Conservation (phyloP, 1,140 invertebrate species). For the Drosophila rhopaloa region DNA sequence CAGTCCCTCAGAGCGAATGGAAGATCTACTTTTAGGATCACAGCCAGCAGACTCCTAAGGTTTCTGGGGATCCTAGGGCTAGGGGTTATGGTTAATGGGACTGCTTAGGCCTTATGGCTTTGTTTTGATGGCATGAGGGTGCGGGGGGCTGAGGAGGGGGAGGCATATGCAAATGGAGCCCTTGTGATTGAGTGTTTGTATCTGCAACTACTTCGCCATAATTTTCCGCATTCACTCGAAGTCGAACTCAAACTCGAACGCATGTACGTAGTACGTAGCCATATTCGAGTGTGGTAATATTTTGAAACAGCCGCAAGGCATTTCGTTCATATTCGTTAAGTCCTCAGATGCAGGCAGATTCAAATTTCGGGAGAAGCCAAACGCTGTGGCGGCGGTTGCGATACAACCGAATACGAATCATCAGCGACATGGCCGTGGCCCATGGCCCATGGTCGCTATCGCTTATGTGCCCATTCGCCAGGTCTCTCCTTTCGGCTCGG, state of each 20-base stretch:
- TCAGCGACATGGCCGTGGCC: constrained; percentile 61
- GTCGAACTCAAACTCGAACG: constrained; percentile 15
- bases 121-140: background rate
- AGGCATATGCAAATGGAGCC: constrained; percentile 38
- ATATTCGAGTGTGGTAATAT: constrained; percentile 65
- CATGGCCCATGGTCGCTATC: constrained; percentile 50
- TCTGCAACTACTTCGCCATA: constrained; percentile 64
- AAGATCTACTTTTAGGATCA: constrained; percentile 5
- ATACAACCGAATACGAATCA: constrained; percentile 60
- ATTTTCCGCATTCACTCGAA: constrained; percentile 55
- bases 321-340: constrained; percentile 82
- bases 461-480: constrained; percentile 37
- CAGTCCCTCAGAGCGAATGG: constrained; percentile 11
- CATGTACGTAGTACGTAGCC: constrained; percentile 40
- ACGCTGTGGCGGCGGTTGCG: constrained; percentile 43
- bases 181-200: constrained; percentile 75
- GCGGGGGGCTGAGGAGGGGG: background rate
- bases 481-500: constrained; percentile 13
- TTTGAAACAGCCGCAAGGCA: constrained; percentile 63
- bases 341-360: constrained; percentile 82
- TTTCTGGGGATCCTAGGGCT: constrained; percentile 1
- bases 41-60: constrained; percentile 8
- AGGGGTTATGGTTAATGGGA: constrained; percentile 38
- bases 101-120: constrained; percentile 30
- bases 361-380: constrained; percentile 79